phyloP scores from a whole-genome alignment of 1,140 invertebrate species.

The Drosophila cardini region DNA sequence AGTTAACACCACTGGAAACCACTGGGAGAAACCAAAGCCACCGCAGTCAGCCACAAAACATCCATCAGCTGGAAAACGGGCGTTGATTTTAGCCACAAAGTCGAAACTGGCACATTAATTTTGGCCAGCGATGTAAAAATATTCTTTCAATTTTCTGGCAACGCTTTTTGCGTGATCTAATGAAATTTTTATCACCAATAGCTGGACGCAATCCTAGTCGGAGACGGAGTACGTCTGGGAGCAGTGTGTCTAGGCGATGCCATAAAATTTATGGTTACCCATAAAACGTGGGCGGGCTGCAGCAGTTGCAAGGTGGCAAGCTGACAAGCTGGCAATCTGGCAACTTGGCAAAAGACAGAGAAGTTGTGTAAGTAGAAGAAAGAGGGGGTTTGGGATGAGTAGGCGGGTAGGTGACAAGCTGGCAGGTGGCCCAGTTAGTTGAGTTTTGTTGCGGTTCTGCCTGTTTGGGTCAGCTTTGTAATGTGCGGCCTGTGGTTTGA shows the following conservation, averaged over 20 bases:
- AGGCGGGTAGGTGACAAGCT: conserved; percentile 12
- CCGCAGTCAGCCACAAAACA: conserved; percentile 10
- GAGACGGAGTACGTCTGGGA: background rate
- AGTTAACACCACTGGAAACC: conserved; percentile 5
- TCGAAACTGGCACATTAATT: conserved; percentile 54
- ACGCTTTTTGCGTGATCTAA: conserved; percentile 73
- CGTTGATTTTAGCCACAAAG: conserved; percentile 53
- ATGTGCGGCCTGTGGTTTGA: conserved; percentile 69
- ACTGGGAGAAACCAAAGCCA: conserved; percentile 34
- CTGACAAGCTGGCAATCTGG: conserved; percentile 10
- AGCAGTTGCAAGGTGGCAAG: conserved; percentile 19
- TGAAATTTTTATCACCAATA: conserved; percentile 79
- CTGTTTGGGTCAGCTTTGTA: conserved; percentile 68
- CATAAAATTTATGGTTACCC: conserved; percentile 78
- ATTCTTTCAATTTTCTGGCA: conserved; percentile 67
- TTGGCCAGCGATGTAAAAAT: conserved; percentile 56
- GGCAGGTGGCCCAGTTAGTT: conserved; percentile 60
- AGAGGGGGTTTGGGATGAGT: too few species aligned
- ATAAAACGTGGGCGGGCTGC: conserved; percentile 64
- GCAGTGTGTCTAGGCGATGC: conserved; percentile 68
- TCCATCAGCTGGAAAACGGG: conserved; percentile 38
- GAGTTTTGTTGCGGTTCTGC: conserved; percentile 58
- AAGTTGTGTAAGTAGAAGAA: too few species aligned
- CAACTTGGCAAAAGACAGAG: conserved; percentile 12
- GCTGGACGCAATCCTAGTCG: conserved; percentile 49